Evolutionary conservation across 2,888 invertebrate genomes (phyloP).

Genomic region (Xanthorhoe spadicearia): DNA sequence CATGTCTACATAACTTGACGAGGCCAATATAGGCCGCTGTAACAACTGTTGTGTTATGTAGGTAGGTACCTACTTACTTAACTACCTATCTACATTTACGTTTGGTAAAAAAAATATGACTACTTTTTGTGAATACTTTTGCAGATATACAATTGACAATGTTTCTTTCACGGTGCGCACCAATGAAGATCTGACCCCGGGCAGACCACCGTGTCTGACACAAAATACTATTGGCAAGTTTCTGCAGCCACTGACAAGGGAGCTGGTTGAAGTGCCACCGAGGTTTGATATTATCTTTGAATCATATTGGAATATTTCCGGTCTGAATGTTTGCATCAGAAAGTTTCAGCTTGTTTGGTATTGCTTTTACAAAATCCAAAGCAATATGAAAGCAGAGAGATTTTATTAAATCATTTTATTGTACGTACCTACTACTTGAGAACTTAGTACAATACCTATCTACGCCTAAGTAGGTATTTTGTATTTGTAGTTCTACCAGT

Average conservation of each 20-base stretch:
- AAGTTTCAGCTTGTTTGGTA: background rate
- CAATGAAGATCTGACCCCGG: slow-evolving; percentile 72
- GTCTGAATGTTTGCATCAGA: no score
- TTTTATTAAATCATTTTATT: no score
- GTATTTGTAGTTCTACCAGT: no score
- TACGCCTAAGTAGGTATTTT: no score
- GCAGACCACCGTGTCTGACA: slow-evolving; percentile 73
- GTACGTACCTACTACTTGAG: no score
- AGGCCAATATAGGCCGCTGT: no score
- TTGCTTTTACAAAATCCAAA: no score
- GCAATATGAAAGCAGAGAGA: no score
- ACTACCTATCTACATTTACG: slow-evolving; percentile 2
- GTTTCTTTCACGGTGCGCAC: slow-evolving; percentile 61
- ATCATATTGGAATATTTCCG: background rate
- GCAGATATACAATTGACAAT: slow-evolving; percentile 61
- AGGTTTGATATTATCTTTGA: slow-evolving; percentile 49
- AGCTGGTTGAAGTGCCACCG: slow-evolving; percentile 65
- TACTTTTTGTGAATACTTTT: slow-evolving; percentile 2
- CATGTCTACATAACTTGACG: no score
- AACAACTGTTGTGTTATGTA: no score
- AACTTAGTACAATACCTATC: no score
- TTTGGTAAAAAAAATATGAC: background rate
- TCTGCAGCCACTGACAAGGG: slow-evolving; percentile 73
- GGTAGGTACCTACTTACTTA: background rate
- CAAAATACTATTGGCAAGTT: slow-evolving; percentile 76